Evolutionary conservation across 2,888 invertebrate species (phyloP).

Genomic region (Cryptocephalus primarius): DNA sequence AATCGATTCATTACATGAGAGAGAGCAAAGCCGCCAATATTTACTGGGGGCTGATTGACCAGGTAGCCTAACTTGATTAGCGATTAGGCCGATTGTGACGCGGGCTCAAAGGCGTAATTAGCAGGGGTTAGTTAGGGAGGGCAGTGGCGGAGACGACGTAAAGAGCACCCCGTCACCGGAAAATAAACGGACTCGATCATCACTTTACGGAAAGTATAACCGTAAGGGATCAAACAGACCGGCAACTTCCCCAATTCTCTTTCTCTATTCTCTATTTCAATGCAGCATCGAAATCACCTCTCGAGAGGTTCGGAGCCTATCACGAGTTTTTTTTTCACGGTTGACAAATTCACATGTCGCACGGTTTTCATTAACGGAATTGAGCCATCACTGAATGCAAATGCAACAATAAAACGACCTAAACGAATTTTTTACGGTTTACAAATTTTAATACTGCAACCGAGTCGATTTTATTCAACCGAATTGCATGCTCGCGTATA

Average conservation of each 20-base stretch:
- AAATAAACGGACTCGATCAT: too few relatives aligned
- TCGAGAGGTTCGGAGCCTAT: too few relatives aligned
- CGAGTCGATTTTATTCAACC: too few relatives aligned
- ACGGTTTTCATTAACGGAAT: constrained; percentile 15
- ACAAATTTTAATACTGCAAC: constrained; percentile 19
- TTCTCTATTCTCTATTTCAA: too few relatives aligned
- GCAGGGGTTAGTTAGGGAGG: constrained; percentile 13
- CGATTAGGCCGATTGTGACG: constrained; percentile 40
- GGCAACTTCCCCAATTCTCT: too few relatives aligned
- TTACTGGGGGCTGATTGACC: constrained; percentile 32
- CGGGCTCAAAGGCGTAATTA: constrained; percentile 39
- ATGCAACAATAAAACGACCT: constrained; percentile 14
- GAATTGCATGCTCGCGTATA: too few relatives aligned
- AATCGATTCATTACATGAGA: constrained; percentile 36
- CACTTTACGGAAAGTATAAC: too few relatives aligned
- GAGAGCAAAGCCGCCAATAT: constrained; percentile 23
- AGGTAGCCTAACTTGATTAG: constrained; percentile 41
- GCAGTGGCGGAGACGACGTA: neutral
- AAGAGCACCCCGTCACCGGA: too few relatives aligned
- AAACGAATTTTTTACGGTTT: constrained; percentile 23
- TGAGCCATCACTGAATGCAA: constrained; percentile 15
- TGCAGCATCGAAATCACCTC: too few relatives aligned
- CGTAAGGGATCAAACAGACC: too few relatives aligned
- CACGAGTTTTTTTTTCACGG: neutral
- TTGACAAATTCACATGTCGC: constrained; percentile 19